Conservation (phyloP, 2,888 invertebrate species). For the Augochlorella aurata region DNA sequence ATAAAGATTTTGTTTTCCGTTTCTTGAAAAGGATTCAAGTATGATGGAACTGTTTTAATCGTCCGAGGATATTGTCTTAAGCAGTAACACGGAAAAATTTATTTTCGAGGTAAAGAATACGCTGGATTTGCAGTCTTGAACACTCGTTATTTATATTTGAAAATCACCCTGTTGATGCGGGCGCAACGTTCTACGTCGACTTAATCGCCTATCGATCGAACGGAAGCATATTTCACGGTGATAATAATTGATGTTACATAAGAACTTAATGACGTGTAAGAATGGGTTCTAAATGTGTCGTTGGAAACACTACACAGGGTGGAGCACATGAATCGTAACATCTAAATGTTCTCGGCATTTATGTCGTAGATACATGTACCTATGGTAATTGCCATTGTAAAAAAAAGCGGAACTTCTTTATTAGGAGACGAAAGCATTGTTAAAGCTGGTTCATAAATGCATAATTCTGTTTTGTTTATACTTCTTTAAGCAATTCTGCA, state of each 20-base stretch:
- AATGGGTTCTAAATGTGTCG: neutral
- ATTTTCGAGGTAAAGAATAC: neutral
- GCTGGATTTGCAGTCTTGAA: too few relatives aligned
- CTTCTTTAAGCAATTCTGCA: too few relatives aligned
- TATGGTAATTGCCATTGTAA: too few relatives aligned
- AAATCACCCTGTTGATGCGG: neutral
- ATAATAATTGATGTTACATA: constrained; percentile 3
- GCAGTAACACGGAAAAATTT: neutral
- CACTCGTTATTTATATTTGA: neutral
- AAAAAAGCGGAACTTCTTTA: too few relatives aligned
- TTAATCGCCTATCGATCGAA: neutral
- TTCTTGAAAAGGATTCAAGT: too few relatives aligned
- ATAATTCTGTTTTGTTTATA: too few relatives aligned
- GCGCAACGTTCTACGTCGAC: neutral
- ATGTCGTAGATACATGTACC: neutral
- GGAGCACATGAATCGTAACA: neutral
- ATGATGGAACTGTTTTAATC: too few relatives aligned
- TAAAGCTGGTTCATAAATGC: too few relatives aligned
- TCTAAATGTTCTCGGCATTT: neutral
- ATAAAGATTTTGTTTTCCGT: too few relatives aligned
- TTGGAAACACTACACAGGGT: neutral
- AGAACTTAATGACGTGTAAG: constrained; percentile 3
- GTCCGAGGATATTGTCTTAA: neutral
- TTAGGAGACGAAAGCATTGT: too few relatives aligned
- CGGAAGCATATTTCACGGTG: neutral